Base-by-base conservation (phyloP, 2,888 invertebrate genomes). In the Drosophila aldrichi region DNA sequence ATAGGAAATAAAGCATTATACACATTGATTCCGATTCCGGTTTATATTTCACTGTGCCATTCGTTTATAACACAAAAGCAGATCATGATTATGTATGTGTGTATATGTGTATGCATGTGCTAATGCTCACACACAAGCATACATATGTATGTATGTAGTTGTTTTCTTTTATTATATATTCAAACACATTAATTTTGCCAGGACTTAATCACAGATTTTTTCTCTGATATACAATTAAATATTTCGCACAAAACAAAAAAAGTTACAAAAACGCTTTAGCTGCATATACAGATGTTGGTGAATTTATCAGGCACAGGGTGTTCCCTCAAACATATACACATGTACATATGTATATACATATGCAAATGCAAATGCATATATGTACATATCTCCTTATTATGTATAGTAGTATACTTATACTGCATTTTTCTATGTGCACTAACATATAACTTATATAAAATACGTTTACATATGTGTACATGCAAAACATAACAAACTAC, bases 31-130 rank as follows among this genome's bases (percentile, higher is more conserved):
- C 69, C 77, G 59, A 74, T 74, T 83, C 82, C 82, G 82, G 86
- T 83, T 85, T 83, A 81, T 85, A 74, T 85, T 82, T 83, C 74
- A 82, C 82, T 83, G 81, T 83, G 82, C 81, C 86, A 83, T 74
- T 85, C 77, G 81, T 73, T 65, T 59, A 64, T 72, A 66, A 62
- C 61, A 66, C 64, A 61, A 66, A 62, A 64, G 55, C 49, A 44
- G 48, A 44, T 54, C 46, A 61, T 69, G 18, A 41, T 18, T 41
- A 43, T 41, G 12, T 43, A 36, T 38, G 56, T 55, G 29, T 29
- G 25, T 9, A 12, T 61, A 36, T 41, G 34, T 36, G 34, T 56
- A 41, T 40, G 43, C 51, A 57, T 69, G 55, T 49, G 58, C 40
- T 59, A 59, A 69, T 67, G 58, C 49, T 62, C 41, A 61, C 40